These are phyloP conservation scores for Pachypanchax playfairii DNA, from an alignment of 2,113 vertebrate genomes.

Conservation along the genomic window DNA sequence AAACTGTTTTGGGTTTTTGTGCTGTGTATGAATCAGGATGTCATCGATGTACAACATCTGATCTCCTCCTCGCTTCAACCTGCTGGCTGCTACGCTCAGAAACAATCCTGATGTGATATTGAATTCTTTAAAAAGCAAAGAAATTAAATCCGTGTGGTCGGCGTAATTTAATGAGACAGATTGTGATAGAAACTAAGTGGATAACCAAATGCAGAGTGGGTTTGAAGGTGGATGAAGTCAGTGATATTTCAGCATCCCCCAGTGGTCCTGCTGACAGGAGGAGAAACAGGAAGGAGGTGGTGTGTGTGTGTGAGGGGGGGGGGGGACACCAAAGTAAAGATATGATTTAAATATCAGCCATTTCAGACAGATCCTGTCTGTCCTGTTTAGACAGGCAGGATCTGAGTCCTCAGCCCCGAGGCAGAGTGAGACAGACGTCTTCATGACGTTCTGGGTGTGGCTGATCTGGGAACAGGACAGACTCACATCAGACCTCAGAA, in stretches of 20 bases:
- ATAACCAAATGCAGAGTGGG: slow-evolving; percentile 64
- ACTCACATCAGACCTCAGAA: slow-evolving; percentile 32
- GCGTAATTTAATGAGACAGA: slow-evolving; percentile 68
- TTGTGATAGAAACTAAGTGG: slow-evolving; percentile 65
- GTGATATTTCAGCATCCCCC: slow-evolving; percentile 70
- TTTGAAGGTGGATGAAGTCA: slow-evolving; percentile 61
- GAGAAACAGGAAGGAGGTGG: slow-evolving; percentile 43
- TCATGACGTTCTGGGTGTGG: slow-evolving; percentile 61
- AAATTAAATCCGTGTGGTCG: slow-evolving; percentile 46
- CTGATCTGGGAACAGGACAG: slow-evolving; percentile 45
- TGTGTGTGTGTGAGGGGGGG: not conserved
- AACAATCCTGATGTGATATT: slow-evolving; percentile 46
- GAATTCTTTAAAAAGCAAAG: not conserved
- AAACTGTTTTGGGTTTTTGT: no score
- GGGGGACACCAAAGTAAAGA: slow-evolving; percentile 37
- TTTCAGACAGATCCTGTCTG: no score
- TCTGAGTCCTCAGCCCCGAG: slow-evolving; percentile 63
- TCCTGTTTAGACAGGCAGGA: slow-evolving; percentile 67
- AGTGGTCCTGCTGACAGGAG: slow-evolving; percentile 58
- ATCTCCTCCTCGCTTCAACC: slow-evolving; percentile 8
- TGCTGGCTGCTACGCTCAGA: slow-evolving; percentile 46
- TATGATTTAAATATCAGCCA: slow-evolving; percentile 59
- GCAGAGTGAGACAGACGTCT: slow-evolving; percentile 43
- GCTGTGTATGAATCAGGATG: not conserved
- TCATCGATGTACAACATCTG: not conserved